Conservation (phyloP, 2,797 vertebrate genomes). For the Platalea minor region DNA sequence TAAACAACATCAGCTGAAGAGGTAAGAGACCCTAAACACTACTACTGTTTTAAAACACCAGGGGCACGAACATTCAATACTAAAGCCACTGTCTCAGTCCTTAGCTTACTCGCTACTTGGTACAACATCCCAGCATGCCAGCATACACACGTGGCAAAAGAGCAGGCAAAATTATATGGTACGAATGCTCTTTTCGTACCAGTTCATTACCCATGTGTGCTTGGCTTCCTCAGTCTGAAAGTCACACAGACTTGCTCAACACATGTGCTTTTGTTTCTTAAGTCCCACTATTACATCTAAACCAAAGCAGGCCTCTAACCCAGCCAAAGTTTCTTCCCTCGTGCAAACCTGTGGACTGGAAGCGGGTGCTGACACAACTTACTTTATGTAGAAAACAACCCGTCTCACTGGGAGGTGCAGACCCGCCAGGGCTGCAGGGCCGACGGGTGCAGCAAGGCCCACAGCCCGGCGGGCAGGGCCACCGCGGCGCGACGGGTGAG, state of each 20-base stretch:
- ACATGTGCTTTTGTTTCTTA: not conserved
- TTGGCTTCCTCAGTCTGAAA: not conserved
- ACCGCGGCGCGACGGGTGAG: too few relatives aligned
- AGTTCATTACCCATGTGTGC: not conserved
- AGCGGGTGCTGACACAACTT: not conserved
- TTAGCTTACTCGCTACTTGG: not conserved
- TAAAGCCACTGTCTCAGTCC: not conserved
- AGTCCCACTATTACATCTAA: not conserved
- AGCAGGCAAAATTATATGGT: not conserved
- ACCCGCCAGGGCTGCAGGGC: not conserved
- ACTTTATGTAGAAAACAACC: not conserved
- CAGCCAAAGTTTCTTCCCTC: not conserved
- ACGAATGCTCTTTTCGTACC: not conserved
- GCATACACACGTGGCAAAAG: not conserved
- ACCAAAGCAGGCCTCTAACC: not conserved
- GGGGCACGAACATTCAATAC: not conserved
- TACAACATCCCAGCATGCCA: not conserved
- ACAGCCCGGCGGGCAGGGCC: not conserved
- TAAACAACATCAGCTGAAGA: not conserved
- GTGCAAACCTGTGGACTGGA: not conserved
- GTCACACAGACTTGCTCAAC: not conserved
- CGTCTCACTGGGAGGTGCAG: fast-evolving
- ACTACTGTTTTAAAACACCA: not conserved
- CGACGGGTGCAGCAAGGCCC: not conserved
- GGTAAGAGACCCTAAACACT: not conserved